Base-by-base conservation (phyloP, 1,140 invertebrate genomes). In the Drosophila setifemur region DNA sequence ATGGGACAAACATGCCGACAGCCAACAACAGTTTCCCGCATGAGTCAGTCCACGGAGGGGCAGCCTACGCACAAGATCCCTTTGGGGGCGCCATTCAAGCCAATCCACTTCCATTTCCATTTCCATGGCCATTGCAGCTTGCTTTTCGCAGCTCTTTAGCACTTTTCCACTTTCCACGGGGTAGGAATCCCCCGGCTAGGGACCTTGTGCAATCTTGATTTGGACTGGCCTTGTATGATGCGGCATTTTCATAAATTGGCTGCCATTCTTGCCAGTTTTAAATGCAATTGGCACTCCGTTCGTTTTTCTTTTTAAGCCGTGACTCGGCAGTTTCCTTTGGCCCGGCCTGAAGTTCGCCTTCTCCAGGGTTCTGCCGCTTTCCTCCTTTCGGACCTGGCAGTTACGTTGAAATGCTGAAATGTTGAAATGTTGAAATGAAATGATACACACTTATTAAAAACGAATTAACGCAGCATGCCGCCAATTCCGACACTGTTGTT, bases 361-460 rank as follows among this genome's bases (percentile, higher is more conserved):
- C 19, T 16, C 33, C 39, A 14, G 45, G 14, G 37, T 39, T 47
- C 58, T 64, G 61, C 55, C 58, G 19, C 58, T 12, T n/a, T n/a
- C n/a, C n/a, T 9, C 2, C 19, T 11, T 23, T n/a, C 11, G 54
- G 29, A 12, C 23, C 60, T 29, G 57, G 60, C 60, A 63, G 25
- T 68, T 85, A 63, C 61, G 81, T 85, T 85, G 81, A 85, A 85
- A 72, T 76, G 81, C 86, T 86, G 81, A 86, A 86, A 86, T 86
- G 76, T 85, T 85, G 81, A 85, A 85, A 72, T 76, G 81, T 86
- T 86, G 81, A 86, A 86, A 86, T 86, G 76, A 86, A 86, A 86
- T 86, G 81, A 86, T 86, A 86, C 81, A 72, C 81, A 86, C 81
- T 86, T 86, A 86, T 86, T 86, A 86, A 86, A 86, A 86, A 86